Evolutionary conservation across 2,888 invertebrate genomes (phyloP), one percentile per base, ranked within the genome.

Genomic region (Formica aserva): DNA sequence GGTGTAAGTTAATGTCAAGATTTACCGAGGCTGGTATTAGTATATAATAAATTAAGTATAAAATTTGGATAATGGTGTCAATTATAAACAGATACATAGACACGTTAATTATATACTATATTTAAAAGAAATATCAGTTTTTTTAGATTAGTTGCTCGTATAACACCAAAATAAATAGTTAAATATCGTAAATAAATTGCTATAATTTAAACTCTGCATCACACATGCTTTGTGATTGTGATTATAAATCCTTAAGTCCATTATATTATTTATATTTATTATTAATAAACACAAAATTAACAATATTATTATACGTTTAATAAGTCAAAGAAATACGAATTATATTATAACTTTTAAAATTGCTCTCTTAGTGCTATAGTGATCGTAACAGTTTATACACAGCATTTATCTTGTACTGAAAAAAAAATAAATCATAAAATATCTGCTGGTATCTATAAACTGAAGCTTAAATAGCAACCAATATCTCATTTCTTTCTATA

Each of bases 261-360:
- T 22, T n/a, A 26, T 41, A 60, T 57, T 26, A 3, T 52, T 52
- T 55, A 55, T 52, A 71, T 45, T 48, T 41, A 3, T 18, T 48
- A 48, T 71, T 71, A 55, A 74, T 57, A 74, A 57, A 11, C 13
- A 57, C 15, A 57, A 38, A 60, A 74, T 26, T 41, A 1, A 13
- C 26, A 18, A 32, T 32, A 45, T 62, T 41, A 60, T n/a, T 26
- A 62, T 32, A 29, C 3, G 9, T 57, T 18, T 57, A 22, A 67
- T 18, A n/a, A 55, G n/a, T 18, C 26, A 29, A 11, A 11, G 18
- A 65, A 66, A 77, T 22, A 41, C n/a, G 29, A 55, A 69, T 78
- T 13, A 41, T 38, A 38, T 41, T 35, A 35, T 6, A 41, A 41
- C 13, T 41, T 41, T 41, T 3, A 41, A 41, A 41, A 13, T 13